Evolutionary conservation across 2,888 invertebrate species (phyloP).

Genomic region (Phortica magna): DNA sequence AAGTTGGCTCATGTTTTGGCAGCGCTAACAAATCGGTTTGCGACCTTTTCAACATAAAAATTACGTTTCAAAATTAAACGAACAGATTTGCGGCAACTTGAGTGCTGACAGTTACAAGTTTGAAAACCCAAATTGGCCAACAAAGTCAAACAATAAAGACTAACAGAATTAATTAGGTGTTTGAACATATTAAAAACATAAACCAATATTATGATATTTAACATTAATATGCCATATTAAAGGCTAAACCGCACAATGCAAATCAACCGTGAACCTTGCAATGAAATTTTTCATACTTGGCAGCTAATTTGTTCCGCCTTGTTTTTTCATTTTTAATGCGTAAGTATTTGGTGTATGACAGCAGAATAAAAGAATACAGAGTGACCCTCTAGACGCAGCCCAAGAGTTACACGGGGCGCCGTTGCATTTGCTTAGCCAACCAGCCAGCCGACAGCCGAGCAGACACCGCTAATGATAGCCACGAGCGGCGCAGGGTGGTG

Average conservation of each 20-base stretch:
- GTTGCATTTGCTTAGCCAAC: no score
- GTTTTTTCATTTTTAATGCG: background rate
- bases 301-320: background rate
- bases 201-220: background rate
- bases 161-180: background rate
- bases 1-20: constrained; percentile 19
- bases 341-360: background rate
- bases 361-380: background rate
- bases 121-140: no score
- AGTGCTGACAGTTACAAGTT: no score
- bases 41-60: constrained; percentile 22
- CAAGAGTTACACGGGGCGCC: no score
- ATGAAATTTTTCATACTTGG: constrained; percentile 10
- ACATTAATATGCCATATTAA: background rate
- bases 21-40: constrained; percentile 11
- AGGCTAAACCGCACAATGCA: background rate
- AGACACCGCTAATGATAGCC: no score
- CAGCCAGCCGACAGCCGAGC: no score
- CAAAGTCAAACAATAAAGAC: no score
- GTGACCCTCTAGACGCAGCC: no score
- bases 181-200: background rate
- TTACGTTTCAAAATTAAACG: constrained; percentile 21
- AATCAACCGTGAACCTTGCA: constrained; percentile 8
- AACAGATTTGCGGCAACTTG: no score
- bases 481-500: no score